Evolutionary conservation across 2,888 invertebrate genomes (phyloP).

Genomic region (Escarpia spicata): DNA sequence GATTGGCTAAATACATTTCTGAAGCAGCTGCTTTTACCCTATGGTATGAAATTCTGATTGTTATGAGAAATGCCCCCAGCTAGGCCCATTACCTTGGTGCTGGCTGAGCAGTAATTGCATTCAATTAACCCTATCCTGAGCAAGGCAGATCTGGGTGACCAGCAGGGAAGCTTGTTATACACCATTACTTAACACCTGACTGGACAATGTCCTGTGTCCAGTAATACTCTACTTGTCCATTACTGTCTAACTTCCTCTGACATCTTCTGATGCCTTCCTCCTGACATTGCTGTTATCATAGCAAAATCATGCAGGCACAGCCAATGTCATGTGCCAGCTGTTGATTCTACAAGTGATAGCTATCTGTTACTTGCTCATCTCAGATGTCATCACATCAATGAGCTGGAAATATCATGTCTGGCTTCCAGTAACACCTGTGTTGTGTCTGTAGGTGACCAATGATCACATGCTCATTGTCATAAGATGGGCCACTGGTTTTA

Average conservation of each 20-base stretch:
- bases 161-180: background rate
- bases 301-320: background rate
- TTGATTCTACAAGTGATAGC: background rate
- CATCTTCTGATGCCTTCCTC: background rate
- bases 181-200: background rate
- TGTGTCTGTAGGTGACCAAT: background rate
- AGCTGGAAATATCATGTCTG: background rate
- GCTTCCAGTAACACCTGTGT: background rate
- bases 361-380: background rate
- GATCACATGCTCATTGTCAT: background rate
- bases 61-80: background rate
- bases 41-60: slow-evolving; percentile 1
- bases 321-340: background rate
- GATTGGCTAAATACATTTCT: background rate
- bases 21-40: background rate
- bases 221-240: background rate
- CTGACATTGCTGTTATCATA: background rate
- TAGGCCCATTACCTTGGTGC: background rate
- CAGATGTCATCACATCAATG: background rate
- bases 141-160: background rate
- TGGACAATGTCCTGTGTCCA: background rate
- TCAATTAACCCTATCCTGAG: background rate
- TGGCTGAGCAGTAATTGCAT: background rate
- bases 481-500: background rate
- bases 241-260: background rate